A percentile compares a stretch with the other conserved stretches of the same genome.
phyloP scores from a whole-genome alignment of 1,140 invertebrate genomes.

The Hyphantria cunea region DNA sequence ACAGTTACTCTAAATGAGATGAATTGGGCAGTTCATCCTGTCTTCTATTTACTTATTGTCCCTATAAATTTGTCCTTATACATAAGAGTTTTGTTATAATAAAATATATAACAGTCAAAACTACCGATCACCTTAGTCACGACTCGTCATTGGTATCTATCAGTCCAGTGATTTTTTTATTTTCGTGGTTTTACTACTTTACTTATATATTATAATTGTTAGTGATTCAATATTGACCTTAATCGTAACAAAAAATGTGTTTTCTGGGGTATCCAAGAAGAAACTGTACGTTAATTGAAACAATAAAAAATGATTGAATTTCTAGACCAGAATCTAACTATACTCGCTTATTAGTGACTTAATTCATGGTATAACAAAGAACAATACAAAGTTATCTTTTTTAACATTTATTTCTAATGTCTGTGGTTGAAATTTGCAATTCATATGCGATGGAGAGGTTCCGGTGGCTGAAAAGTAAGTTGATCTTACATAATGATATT shows the following conservation, averaged over 20 bases:
- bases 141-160: slow-evolving; percentile 1
- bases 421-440: slow-evolving; percentile 16
- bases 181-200: slow-evolving; percentile 1
- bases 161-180: slow-evolving; percentile 8
- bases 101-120: slow-evolving; percentile 8
- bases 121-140: slow-evolving; percentile 15
- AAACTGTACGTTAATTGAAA: too few relatives aligned
- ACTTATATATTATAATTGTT: slow-evolving; percentile 2
- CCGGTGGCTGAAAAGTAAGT: slow-evolving; percentile 10
- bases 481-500: not conserved
- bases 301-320: too few relatives aligned
- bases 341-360: slow-evolving; percentile 7
- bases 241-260: too few relatives aligned
- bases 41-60: not conserved
- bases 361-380: slow-evolving; percentile 5
- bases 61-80: not conserved
- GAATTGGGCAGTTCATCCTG: not conserved
- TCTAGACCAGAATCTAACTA: slow-evolving; percentile 5
- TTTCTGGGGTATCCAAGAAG: too few relatives aligned
- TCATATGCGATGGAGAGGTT: slow-evolving; percentile 8
- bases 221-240: not conserved
- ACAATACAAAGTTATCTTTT: too few relatives aligned
- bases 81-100: slow-evolving; percentile 2
- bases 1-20: not conserved
- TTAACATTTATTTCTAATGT: not conserved